Percentiles rank a stretch among this genome's conserved stretches.
phyloP scores from a whole-genome alignment of 2,888 invertebrate genomes.

The Crocallis elinguaria region DNA sequence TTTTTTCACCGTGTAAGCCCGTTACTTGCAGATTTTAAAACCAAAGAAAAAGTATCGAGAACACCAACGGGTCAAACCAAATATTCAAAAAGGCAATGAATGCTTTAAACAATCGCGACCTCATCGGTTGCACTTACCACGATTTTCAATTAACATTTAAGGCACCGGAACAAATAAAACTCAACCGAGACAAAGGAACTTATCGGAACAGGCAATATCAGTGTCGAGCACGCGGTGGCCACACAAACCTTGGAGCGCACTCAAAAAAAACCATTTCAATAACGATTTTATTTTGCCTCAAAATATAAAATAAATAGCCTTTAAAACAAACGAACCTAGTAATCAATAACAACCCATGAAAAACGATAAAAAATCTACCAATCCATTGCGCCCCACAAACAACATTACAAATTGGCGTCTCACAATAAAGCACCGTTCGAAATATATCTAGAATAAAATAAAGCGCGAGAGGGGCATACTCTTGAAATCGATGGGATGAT shows the following conservation, averaged over 20 bases:
- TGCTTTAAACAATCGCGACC: slow-evolving; percentile 48
- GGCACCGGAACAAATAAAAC: slow-evolving; percentile 68
- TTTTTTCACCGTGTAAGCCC: no score
- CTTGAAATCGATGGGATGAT: slow-evolving; percentile 67
- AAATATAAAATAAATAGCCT: slow-evolving; percentile 12
- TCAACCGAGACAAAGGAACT: slow-evolving; percentile 59
- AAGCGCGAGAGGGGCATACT: slow-evolving; percentile 48
- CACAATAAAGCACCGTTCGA: slow-evolving; percentile 52
- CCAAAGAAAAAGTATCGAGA: neutral
- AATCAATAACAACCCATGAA: slow-evolving; percentile 27
- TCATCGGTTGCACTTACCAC: slow-evolving; percentile 56
- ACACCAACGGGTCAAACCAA: slow-evolving; percentile 35
- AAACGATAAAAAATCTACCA: slow-evolving; percentile 30
- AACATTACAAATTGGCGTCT: slow-evolving; percentile 57
- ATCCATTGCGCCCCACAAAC: slow-evolving; percentile 44
- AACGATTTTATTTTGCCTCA: slow-evolving; percentile 14
- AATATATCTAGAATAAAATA: slow-evolving; percentile 60
- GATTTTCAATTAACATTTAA: slow-evolving; percentile 67
- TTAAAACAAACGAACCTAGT: slow-evolving; percentile 33
- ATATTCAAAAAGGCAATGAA: slow-evolving; percentile 34
- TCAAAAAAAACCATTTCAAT: slow-evolving; percentile 18
- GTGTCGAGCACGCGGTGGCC: slow-evolving; percentile 48
- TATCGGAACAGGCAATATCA: slow-evolving; percentile 59
- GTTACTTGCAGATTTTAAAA: slow-evolving; percentile 2
- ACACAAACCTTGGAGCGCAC: slow-evolving; percentile 44